Base-by-base conservation (phyloP, 92 coral and sea anemone species). In the Palythoa grandis region DNA sequence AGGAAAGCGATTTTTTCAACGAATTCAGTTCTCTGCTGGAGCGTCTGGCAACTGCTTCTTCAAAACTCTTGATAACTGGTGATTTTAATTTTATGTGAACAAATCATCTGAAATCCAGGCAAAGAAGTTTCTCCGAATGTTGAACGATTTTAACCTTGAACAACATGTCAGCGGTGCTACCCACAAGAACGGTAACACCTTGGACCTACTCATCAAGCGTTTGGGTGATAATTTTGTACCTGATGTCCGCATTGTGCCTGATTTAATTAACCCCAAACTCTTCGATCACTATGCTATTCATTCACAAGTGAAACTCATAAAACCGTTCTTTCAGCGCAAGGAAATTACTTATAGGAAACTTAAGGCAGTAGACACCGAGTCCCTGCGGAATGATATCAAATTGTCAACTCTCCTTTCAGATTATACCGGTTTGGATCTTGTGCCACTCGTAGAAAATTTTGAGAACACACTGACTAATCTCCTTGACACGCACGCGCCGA, bases 121-220 rank as follows among this genome's bases (percentile, higher is more conserved):
- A 43, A 66, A 48, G 17, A 82, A 15, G 72, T 82, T 82, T 65
- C 86, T 82, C 17, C 57, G 67, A 17, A 38, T 82, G 52, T 23
- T 82, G 5, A 66, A 61, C 16, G 25, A 9, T 4, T 66, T 58
- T 53, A 38, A 65, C 74, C 54, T 61, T 24, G 70, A 79, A 60
- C 83, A 29, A 88, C 87, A 39, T 79, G 63, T 57, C 70, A 79
- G 73, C 16, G 63, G 63, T 57, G 63, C 16, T 7, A 57, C 63
- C 63, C n/a, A n/a, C n/a, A n/a, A n/a, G n/a, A n/a, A n/a, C 52
- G 74, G 72, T 56, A 77, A 88, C 52, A 83, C 88, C 68, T 72
- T 88, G 15, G 85, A 88, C 76, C 66, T 57, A 13, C 87, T 88
- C 52, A 76, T 83, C 68, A 74, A 86, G 40, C 77, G 79, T 53